A percentile compares a stretch with the other conserved stretches of the same genome.
phyloP scores from a whole-genome alignment of 2,113 vertebrate species.

The Tauraco erythrolophus region DNA sequence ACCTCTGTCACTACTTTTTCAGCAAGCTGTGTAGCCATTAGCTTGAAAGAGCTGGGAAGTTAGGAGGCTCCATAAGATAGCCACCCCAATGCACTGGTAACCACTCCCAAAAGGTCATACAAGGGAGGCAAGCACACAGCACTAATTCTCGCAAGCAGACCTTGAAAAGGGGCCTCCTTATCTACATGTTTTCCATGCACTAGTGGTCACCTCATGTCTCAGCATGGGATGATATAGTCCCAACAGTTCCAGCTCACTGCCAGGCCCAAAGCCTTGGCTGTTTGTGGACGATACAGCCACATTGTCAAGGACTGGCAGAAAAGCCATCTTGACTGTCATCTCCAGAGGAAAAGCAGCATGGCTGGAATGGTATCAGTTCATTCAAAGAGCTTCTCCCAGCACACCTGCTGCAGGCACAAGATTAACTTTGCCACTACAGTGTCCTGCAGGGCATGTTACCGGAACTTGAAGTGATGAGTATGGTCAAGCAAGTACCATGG shows the following conservation, averaged over 20 bases:
- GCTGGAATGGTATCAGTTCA: neutral
- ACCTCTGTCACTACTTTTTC: neutral
- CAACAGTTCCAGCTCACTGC: neutral
- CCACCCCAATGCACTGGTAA: neutral
- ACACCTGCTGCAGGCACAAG: neutral
- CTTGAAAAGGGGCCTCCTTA: neutral
- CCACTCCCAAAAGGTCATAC: neutral
- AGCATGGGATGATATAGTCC: neutral
- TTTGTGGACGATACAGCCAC: neutral
- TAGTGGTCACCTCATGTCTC: neutral
- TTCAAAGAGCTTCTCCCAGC: neutral
- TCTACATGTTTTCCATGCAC: neutral
- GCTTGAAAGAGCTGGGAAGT: neutral
- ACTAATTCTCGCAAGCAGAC: neutral
- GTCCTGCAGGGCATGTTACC: neutral
- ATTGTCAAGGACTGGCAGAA: neutral
- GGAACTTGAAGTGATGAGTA: neutral
- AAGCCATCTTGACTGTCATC: neutral
- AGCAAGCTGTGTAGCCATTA: neutral
- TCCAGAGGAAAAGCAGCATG: neutral
- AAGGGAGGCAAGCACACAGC: neutral
- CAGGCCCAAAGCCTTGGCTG: neutral
- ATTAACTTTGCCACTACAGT: neutral
- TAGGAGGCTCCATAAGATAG: neutral
- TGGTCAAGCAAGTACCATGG: neutral